These are phyloP conservation scores for Eolophus roseicapilla DNA, from an alignment of 2,113 vertebrate species.

Conservation along the genomic window DNA sequence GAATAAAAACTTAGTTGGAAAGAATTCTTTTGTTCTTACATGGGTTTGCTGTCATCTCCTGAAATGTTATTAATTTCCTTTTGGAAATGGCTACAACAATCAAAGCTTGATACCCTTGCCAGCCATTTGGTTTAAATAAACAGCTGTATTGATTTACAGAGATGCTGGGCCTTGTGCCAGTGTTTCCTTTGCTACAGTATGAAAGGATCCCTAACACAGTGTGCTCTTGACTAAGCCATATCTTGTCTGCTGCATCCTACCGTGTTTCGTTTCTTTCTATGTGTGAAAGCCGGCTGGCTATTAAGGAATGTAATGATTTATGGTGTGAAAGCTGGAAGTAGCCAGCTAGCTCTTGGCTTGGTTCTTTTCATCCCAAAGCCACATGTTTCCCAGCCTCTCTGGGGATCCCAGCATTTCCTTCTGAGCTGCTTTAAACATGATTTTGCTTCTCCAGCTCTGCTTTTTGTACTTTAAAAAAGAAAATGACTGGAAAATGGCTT, in stretches of 20 bases:
- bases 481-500: slow-evolving; percentile 8
- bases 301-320: slow-evolving; percentile 14
- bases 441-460: slow-evolving; percentile 11
- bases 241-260: slow-evolving; percentile 12
- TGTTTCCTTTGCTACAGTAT: neutral
- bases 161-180: slow-evolving; percentile 17
- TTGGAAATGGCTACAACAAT: slow-evolving; percentile 34
- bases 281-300: neutral
- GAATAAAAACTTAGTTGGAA: slow-evolving; percentile 25
- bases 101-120: neutral
- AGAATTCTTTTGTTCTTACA: slow-evolving; percentile 45
- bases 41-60: slow-evolving; percentile 46
- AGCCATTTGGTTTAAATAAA: slow-evolving; percentile 63
- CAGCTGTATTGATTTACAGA: slow-evolving; percentile 31
- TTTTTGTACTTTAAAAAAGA: slow-evolving; percentile 31
- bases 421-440: slow-evolving; percentile 31
- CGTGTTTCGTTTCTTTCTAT: neutral
- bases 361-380: slow-evolving; percentile 30
- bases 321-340: slow-evolving; percentile 40
- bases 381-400: slow-evolving; percentile 34
- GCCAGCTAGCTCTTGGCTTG: slow-evolving; percentile 1
- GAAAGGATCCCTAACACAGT: neutral
- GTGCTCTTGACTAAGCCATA: neutral
- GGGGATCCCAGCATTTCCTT: slow-evolving; percentile 25
- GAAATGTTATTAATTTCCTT: slow-evolving; percentile 50